A percentile compares a stretch with the other conserved stretches of the same genome.
phyloP scores from a whole-genome alignment of 1,140 invertebrate genomes.

The Brachionus sp. region DNA sequence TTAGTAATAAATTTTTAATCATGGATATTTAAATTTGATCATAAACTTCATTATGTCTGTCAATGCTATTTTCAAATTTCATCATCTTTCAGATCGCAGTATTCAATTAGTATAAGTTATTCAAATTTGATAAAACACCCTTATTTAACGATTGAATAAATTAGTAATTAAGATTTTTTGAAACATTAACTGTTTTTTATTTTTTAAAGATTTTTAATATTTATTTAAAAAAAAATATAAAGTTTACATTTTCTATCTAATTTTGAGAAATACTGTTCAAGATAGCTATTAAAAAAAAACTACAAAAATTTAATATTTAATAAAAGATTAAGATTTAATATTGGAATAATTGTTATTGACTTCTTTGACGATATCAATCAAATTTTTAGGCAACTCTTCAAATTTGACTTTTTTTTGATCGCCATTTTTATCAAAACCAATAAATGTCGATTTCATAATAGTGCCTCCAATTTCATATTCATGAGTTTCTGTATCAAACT shows the following conservation, averaged over 20 bases:
- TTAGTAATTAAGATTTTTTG: neutral
- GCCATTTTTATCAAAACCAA: constrained; percentile 25
- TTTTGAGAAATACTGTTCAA: neutral
- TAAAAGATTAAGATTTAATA: neutral
- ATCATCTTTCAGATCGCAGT: too few relatives aligned
- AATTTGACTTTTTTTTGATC: constrained; percentile 34
- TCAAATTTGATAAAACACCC: too few relatives aligned
- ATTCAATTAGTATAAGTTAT: too few relatives aligned
- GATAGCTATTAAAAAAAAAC: neutral
- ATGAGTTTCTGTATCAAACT: neutral
- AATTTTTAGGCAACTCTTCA: constrained; percentile 29
- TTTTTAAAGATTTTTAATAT: neutral
- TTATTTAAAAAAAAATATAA: neutral
- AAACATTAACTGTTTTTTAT: neutral
- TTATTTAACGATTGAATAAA: too few relatives aligned
- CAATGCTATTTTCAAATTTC: too few relatives aligned
- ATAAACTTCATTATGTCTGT: too few relatives aligned
- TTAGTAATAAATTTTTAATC: too few relatives aligned
- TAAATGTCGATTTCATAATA: constrained; percentile 11
- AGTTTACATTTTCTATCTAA: neutral
- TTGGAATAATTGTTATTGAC: neutral
- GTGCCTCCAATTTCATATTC: constrained; percentile 8
- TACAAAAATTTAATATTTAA: neutral
- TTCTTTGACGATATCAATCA: neutral
- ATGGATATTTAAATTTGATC: too few relatives aligned